phyloP scores from a whole-genome alignment of 2,888 invertebrate genomes.

The Stramonita haemastoma region DNA sequence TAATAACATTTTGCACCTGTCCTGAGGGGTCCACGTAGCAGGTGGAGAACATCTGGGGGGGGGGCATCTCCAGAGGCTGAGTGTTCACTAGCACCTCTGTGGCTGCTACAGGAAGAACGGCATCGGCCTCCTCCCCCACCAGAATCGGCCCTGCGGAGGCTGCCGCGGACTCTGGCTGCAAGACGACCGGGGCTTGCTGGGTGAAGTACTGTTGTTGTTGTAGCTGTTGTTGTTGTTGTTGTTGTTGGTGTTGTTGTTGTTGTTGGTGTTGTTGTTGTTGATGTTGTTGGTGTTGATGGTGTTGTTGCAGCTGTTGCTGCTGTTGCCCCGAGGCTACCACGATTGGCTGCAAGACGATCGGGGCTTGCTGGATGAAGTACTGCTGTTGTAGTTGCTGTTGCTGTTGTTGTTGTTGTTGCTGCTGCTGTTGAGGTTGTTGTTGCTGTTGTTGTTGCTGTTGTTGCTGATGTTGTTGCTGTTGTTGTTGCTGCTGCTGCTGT shows the following conservation, averaged over 20 bases:
- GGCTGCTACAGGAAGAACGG: background rate
- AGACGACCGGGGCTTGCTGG: background rate
- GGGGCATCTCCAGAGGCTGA: background rate
- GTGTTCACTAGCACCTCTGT: background rate
- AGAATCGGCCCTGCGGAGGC: background rate
- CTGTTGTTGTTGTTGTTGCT: too few relatives aligned
- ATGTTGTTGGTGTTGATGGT: too few relatives aligned
- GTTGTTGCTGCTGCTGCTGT: too few relatives aligned
- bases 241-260: too few relatives aligned
- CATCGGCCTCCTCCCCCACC: background rate
- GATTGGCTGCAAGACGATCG: background rate
- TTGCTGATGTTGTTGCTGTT: too few relatives aligned
- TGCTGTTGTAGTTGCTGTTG: background rate
- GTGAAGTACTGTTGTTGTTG: background rate
- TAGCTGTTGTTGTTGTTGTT: too few relatives aligned
- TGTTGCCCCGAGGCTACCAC: too few relatives aligned
- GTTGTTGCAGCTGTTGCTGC: too few relatives aligned
- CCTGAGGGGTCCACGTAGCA: constrained; percentile 9
- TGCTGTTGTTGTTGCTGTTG: too few relatives aligned
- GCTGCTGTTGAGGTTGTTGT: too few relatives aligned
- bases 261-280: too few relatives aligned
- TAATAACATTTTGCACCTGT: background rate
- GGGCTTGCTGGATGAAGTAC: background rate
- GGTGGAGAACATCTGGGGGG: background rate
- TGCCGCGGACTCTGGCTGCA: background rate